phyloP scores from a whole-genome alignment of 2,888 invertebrate species.

The Apodemia zela region DNA sequence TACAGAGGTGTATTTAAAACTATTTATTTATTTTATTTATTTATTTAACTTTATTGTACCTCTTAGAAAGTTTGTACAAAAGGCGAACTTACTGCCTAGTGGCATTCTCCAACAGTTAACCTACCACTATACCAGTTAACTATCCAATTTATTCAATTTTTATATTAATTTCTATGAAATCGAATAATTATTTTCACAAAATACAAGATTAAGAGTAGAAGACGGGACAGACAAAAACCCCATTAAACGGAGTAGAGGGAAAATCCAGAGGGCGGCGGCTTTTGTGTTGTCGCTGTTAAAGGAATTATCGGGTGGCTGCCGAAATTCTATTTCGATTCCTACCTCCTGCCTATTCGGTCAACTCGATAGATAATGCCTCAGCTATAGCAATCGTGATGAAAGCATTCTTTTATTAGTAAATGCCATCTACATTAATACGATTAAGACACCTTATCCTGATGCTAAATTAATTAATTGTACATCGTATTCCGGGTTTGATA shows the following conservation, averaged over 20 bases:
- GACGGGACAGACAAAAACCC: conserved; percentile 40
- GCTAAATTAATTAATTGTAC: neutral
- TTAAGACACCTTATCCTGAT: neutral
- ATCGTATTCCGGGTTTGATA: neutral
- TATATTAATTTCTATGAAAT: neutral
- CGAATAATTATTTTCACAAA: conserved; percentile 38
- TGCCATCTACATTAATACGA: conserved; percentile 14
- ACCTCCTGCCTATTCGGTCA: conserved; percentile 8
- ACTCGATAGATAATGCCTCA: conserved; percentile 5
- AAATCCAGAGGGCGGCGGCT: conserved; percentile 36
- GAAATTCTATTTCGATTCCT: conserved; percentile 34
- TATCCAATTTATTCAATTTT: neutral
- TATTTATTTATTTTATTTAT: too few relatives aligned
- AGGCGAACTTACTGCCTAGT: too few relatives aligned
- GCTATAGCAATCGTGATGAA: conserved; percentile 14
- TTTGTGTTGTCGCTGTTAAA: conserved; percentile 37
- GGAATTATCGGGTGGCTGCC: conserved; percentile 38
- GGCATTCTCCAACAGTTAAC: too few relatives aligned
- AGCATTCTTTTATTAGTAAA: conserved; percentile 14
- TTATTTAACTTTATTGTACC: too few relatives aligned
- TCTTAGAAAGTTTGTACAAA: too few relatives aligned
- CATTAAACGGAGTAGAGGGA: conserved; percentile 40
- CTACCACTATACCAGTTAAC: too few relatives aligned
- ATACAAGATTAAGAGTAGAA: conserved; percentile 37
- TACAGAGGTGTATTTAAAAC: too few relatives aligned